Evolutionary conservation across 1,140 invertebrate species (phyloP).

Genomic region (Drosophila nannoptera): DNA sequence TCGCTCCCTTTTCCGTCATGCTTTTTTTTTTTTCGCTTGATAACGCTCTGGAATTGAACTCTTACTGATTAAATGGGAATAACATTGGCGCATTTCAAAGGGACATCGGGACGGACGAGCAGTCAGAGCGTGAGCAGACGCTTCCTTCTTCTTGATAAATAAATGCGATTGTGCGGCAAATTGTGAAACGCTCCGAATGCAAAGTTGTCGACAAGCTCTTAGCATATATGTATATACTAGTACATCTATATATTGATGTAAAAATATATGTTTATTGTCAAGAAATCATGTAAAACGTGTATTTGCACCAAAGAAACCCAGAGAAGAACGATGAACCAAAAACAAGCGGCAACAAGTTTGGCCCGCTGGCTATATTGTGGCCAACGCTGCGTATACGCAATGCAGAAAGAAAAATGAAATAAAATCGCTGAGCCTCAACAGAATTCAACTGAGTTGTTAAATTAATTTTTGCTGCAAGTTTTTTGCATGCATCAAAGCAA

Average conservation of each 20-base stretch:
- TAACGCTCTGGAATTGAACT: constrained; percentile 60
- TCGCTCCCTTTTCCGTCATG: background rate
- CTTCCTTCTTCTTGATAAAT: constrained; percentile 71
- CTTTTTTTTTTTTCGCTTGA: constrained; percentile 42
- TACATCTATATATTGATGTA: no score
- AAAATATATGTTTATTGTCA: constrained; percentile 22
- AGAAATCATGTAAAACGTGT: constrained; percentile 26
- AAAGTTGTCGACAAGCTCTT: constrained; percentile 66
- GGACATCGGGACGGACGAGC: constrained; percentile 33
- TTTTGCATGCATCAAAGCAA: constrained; percentile 39
- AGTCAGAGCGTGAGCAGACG: constrained; percentile 21
- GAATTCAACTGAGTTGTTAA: constrained; percentile 77
- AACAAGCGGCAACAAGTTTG: constrained; percentile 7
- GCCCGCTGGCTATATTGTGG: constrained; percentile 1
- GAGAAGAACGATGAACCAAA: constrained; percentile 49
- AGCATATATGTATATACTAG: constrained; percentile 5
- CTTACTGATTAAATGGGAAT: constrained; percentile 66
- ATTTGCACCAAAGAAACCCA: constrained; percentile 21
- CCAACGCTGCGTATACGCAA: constrained; percentile 64
- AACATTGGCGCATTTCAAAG: constrained; percentile 64
- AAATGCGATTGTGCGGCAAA: constrained; percentile 77
- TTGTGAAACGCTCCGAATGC: constrained; percentile 74
- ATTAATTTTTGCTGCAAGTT: constrained; percentile 72
- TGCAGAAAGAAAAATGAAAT: constrained; percentile 18
- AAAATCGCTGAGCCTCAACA: constrained; percentile 60